Evolutionary conservation across 2,888 invertebrate species (phyloP).

Genomic region (Sthenelais limicola): DNA sequence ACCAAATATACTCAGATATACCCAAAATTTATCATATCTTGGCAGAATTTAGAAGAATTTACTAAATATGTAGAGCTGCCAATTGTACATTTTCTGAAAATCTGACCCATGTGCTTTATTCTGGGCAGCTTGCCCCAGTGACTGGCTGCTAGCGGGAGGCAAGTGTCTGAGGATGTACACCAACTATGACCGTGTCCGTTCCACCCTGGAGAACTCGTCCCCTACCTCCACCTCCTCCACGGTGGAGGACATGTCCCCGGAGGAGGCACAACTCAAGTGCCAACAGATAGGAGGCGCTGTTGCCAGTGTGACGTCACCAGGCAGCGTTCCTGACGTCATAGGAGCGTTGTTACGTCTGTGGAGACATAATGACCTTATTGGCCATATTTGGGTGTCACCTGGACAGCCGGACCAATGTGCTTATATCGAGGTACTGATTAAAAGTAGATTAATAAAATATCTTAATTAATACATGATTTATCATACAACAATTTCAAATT

Average conservation of each 20-base stretch:
- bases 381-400: slow-evolving; percentile 27
- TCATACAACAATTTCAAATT: too few relatives aligned
- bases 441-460: too few relatives aligned
- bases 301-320: background rate
- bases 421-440: too few relatives aligned
- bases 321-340: background rate
- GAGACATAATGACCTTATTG: slow-evolving; percentile 10
- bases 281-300: background rate
- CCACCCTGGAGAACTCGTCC: too few relatives aligned
- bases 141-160: background rate
- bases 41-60: too few relatives aligned
- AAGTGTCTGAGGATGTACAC: slow-evolving; percentile 26
- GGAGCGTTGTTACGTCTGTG: background rate
- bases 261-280: slow-evolving; percentile 15
- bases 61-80: too few relatives aligned
- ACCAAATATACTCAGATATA: too few relatives aligned
- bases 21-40: too few relatives aligned
- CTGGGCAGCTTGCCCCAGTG: slow-evolving; percentile 8
- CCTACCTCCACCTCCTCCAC: background rate
- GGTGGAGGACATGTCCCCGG: background rate
- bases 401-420: too few relatives aligned
- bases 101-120: background rate
- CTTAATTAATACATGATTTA: too few relatives aligned
- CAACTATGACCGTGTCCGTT: slow-evolving; percentile 20
- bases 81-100: too few relatives aligned